Conservation (phyloP, 2,888 invertebrate species). For the Clivina fossor region DNA sequence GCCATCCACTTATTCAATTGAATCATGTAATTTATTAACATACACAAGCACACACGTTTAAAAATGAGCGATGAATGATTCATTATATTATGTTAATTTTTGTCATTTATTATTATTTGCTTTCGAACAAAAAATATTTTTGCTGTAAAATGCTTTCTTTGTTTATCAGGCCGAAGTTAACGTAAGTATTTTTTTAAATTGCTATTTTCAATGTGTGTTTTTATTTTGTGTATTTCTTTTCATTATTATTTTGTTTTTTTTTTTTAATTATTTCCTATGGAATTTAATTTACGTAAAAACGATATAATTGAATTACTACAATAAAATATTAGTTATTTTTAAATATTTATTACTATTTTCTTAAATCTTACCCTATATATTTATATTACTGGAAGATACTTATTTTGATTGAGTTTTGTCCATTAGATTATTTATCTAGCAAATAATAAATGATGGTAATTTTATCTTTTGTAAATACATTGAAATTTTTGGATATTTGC, state of each 20-base stretch:
- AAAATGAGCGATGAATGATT: conserved; percentile 24
- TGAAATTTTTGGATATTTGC: no score
- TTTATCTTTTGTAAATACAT: no score
- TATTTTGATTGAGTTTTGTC: no score
- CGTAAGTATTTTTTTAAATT: conserved; percentile 60
- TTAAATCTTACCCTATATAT: no score
- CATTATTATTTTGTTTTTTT: not conserved
- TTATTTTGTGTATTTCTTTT: not conserved
- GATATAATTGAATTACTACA: no score
- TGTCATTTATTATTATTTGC: conserved; percentile 19
- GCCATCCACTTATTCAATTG: conserved; percentile 28
- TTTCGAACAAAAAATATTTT: conserved; percentile 43
- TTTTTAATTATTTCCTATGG: conserved; percentile 2
- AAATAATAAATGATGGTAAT: no score
- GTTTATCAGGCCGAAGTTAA: conserved; percentile 69
- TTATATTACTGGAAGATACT: no score
- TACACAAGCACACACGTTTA: conserved; percentile 13
- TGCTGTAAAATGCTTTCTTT: conserved; percentile 54
- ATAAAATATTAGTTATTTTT: no score
- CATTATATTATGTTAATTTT: conserved; percentile 24
- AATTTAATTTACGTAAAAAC: no score
- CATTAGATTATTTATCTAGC: no score
- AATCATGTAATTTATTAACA: no score
- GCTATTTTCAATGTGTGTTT: conserved; percentile 5
- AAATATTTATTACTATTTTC: no score